phyloP scores from a whole-genome alignment of 92 coral and sea anemone species.

The Pocillopora grandis region DNA sequence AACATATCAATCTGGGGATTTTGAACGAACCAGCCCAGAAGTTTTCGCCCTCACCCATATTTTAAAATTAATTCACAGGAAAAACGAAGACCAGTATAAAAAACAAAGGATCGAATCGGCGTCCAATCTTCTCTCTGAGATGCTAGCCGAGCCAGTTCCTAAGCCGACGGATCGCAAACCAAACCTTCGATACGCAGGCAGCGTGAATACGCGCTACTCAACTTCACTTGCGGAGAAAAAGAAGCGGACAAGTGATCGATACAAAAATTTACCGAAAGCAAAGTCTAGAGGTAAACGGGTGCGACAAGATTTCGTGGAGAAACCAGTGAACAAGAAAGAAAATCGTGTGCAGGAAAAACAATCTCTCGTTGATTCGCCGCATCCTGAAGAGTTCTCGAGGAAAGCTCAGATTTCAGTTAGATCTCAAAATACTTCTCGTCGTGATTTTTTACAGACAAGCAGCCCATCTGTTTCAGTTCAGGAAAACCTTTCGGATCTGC shows the following conservation, averaged over 20 bases:
- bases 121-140: conserved; percentile 62
- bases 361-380: not conserved
- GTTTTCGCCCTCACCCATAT: too few relatives aligned
- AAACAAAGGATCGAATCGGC: conserved; percentile 63
- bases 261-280: conserved; percentile 19
- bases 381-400: not conserved
- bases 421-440: conserved; percentile 19
- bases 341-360: not conserved
- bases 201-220: not conserved
- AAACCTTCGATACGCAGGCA: conserved; percentile 34
- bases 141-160: conserved; percentile 75
- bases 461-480: conserved; percentile 8
- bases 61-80: conserved; percentile 22
- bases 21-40: too few relatives aligned
- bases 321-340: conserved; percentile 1
- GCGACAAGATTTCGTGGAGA: not conserved
- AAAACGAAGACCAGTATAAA: conserved; percentile 50
- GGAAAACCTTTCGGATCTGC: not conserved
- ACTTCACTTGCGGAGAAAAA: conserved; percentile 15
- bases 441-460: not conserved
- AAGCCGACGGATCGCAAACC: conserved; percentile 42
- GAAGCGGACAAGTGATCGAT: conserved; percentile 2
- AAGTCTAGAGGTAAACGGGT: not conserved
- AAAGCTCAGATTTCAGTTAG: not conserved
- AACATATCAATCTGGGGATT: too few relatives aligned